phyloP scores from a whole-genome alignment of 35 echinoderm and acorn worm genomes.

The Apostichopus japonicus region DNA sequence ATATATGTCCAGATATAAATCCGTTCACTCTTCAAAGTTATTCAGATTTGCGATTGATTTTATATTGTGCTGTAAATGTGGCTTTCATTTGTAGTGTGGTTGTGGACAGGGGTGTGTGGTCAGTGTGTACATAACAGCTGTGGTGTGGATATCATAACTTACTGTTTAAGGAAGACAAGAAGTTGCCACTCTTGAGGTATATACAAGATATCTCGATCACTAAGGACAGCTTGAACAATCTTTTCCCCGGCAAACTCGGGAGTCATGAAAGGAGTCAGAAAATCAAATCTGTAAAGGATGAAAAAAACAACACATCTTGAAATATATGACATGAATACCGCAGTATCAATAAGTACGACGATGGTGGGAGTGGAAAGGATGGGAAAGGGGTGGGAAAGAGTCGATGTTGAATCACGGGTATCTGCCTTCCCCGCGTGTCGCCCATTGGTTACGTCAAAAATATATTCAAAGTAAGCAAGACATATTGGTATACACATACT shows the following conservation, averaged over 20 bases:
- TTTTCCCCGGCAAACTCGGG: not conserved
- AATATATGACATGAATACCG: not conserved
- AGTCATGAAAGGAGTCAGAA: conserved; percentile 25
- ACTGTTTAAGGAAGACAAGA: not conserved
- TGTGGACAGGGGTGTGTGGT: no score
- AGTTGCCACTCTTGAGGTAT: not conserved
- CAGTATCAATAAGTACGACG: not conserved
- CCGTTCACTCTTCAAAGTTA: no score
- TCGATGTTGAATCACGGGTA: not conserved
- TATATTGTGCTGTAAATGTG: no score
- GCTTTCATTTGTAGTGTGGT: no score
- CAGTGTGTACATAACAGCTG: no score
- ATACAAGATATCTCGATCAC: conserved; percentile 5
- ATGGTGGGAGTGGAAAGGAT: not conserved
- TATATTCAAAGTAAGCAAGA: not conserved
- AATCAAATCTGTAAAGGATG: not conserved
- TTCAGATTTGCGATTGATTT: no score
- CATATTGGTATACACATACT: no score
- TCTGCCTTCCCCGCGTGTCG: no score
- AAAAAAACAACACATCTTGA: not conserved
- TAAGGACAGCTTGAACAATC: not conserved
- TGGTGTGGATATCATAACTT: not conserved
- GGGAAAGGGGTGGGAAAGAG: not conserved
- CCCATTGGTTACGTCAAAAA: not conserved
- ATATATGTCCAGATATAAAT: no score